A percentile compares a stretch with the other conserved stretches of the same genome.
phyloP scores from a whole-genome alignment of 2,113 vertebrate genomes.

The Pluvianellus socialis region DNA sequence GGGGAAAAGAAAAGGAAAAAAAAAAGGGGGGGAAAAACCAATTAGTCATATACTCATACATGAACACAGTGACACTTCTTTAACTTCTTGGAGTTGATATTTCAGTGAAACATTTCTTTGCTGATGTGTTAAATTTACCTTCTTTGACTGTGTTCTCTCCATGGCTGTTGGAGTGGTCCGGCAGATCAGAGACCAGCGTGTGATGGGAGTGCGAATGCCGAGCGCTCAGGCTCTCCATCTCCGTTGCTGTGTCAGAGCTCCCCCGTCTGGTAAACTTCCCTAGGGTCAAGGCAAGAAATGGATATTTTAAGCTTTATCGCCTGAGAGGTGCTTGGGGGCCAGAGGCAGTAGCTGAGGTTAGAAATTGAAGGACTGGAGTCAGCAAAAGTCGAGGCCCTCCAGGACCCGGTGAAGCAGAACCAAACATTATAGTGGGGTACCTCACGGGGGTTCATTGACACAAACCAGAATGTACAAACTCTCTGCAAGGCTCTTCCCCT shows the following conservation, averaged over 20 bases:
- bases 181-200: slow-evolving; percentile 88
- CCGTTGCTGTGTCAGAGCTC: slow-evolving; percentile 90
- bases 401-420: background rate
- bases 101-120: background rate
- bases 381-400: background rate
- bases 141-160: slow-evolving; percentile 92
- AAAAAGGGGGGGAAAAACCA: no score
- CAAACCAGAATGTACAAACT: background rate
- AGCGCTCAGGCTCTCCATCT: slow-evolving; percentile 91
- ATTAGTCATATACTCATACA: background rate
- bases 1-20: background rate
- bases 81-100: background rate
- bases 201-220: slow-evolving; percentile 95
- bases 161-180: slow-evolving; percentile 95
- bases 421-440: background rate
- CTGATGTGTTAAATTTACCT: slow-evolving; percentile 68
- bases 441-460: fast-evolving
- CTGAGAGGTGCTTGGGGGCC: background rate
- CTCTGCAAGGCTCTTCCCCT: background rate
- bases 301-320: background rate
- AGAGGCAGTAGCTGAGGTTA: background rate
- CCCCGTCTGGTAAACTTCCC: slow-evolving; percentile 93
- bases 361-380: background rate
- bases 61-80: background rate
- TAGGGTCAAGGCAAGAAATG: slow-evolving; percentile 26